phyloP scores from a whole-genome alignment of 2,113 vertebrate genomes.

The Lota lota region DNA sequence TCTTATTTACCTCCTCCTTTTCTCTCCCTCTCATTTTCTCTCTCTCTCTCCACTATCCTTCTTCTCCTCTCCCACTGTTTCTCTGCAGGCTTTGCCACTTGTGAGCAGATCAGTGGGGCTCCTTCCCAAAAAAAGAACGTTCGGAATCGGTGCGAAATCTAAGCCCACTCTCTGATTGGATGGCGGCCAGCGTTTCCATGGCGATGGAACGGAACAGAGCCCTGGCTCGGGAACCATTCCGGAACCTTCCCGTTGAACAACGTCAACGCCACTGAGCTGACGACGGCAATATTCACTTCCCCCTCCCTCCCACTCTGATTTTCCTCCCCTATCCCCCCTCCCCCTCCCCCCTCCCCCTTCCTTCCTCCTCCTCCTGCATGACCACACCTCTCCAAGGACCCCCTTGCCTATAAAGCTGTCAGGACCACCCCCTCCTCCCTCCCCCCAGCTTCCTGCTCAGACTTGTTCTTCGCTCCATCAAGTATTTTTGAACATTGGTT shows the following conservation, averaged over 20 bases:
- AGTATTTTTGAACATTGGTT: no score
- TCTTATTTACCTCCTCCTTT: constrained; percentile 17
- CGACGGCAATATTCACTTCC: background rate
- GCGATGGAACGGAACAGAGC: constrained; percentile 80
- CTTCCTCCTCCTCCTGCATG: background rate
- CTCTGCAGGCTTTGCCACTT: constrained; percentile 38
- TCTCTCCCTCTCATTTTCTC: background rate
- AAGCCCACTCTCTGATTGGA: constrained; percentile 14
- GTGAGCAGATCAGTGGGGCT: background rate
- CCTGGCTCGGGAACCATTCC: constrained; percentile 42
- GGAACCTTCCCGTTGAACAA: constrained; percentile 19
- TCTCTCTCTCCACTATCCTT: no score
- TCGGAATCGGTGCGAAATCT: no score
- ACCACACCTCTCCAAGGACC: background rate
- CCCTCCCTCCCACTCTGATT: background rate
- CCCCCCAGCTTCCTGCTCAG: background rate
- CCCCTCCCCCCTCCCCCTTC: constrained; percentile 2
- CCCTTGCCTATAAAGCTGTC: no score
- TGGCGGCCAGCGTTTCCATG: constrained; percentile 26
- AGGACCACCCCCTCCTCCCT: background rate
- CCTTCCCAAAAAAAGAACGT: no score
- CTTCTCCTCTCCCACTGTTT: constrained; percentile 20
- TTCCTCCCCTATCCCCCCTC: background rate
- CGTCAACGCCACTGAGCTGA: constrained; percentile 48
- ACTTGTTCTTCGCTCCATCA: no score